Percentiles rank a stretch among this genome's conserved stretches.
Conservation (phyloP, 2,113 vertebrate species). For the Corythaeola cristata region DNA sequence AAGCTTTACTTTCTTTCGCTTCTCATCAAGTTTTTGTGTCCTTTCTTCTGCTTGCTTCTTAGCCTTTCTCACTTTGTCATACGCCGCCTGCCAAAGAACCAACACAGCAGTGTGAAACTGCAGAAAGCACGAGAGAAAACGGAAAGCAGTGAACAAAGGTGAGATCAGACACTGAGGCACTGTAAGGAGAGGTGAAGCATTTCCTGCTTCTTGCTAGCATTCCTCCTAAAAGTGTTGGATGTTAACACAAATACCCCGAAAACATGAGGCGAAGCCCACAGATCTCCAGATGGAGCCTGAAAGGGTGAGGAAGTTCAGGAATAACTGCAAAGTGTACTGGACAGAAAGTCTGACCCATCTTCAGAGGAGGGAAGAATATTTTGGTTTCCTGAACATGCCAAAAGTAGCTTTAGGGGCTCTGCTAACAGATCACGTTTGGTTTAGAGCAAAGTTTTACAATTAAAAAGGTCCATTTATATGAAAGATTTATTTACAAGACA, state of each 20-base stretch:
- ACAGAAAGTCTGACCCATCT: neutral
- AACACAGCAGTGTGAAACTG: neutral
- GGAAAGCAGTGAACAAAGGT: neutral
- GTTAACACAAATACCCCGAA: neutral
- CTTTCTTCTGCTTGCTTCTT: constrained; percentile 92
- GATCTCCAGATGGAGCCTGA: neutral
- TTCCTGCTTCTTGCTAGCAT: neutral
- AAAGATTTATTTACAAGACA: neutral
- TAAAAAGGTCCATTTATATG: neutral
- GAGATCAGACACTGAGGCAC: neutral
- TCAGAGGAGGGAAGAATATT: neutral
- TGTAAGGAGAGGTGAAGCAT: neutral
- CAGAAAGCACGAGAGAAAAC: neutral
- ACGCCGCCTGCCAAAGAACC: constrained; percentile 83
- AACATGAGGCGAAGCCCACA: neutral
- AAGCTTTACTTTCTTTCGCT: constrained; percentile 95
- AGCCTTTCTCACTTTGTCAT: constrained; percentile 88
- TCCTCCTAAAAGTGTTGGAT: neutral
- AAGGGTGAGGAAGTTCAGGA: neutral
- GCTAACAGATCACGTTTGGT: neutral
- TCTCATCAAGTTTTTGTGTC: constrained; percentile 87
- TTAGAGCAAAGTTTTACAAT: neutral
- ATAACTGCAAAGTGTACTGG: neutral
- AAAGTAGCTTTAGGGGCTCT: neutral
- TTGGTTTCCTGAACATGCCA: neutral